Base-by-base conservation (phyloP, 1,140 invertebrate species). In the Pinna nobilis region DNA sequence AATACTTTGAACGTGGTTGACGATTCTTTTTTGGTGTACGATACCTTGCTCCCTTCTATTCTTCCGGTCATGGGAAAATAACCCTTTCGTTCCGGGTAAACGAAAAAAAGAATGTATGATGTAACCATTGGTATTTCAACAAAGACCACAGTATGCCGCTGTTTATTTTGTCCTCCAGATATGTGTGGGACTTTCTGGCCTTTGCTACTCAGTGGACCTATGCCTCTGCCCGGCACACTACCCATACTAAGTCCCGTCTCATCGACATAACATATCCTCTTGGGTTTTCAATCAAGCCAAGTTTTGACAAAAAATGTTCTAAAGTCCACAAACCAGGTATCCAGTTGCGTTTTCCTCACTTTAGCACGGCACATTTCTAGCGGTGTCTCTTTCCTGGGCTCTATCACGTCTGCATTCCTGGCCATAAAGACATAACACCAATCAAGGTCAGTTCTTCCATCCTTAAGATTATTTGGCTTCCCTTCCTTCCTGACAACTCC, bases 21-120 rank as follows among this genome's bases (percentile, higher is more conserved):
- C 59, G 68, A 78, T 3, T 65, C 74, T 44, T 79, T 72, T 35
- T 79, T 51, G n/a, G 73, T 75, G 37, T 78, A 70, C 13, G 68
- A 59, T 37, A 67, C 44, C 4, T n/a, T 49, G 33, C 53, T 74
- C 23, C 76, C 70, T 49, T 37, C 41, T 25, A 64, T 23, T 28
- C 18, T 44, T 23, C 59, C 61, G 23, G 55, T 74, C 20, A 69
- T 51, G 3, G 76, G 76, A 64, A 74, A 47, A 69, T 59, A 77
- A n/a, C 71, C 63, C 50, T 44, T 64, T 50, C 70, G 76, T 7
- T 50, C 30, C 9, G 69, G 69, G 30, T 61, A 72, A 15, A 76
- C 47, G 2, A 67, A 41, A 67, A 67, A 76, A 41, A 55, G 74
- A 7, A 53, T 41, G 74, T 7, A 72, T 67, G 1, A 72, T 53